Base-by-base conservation (phyloP, 2,797 vertebrate genomes). In the Manis pentadactyla region DNA sequence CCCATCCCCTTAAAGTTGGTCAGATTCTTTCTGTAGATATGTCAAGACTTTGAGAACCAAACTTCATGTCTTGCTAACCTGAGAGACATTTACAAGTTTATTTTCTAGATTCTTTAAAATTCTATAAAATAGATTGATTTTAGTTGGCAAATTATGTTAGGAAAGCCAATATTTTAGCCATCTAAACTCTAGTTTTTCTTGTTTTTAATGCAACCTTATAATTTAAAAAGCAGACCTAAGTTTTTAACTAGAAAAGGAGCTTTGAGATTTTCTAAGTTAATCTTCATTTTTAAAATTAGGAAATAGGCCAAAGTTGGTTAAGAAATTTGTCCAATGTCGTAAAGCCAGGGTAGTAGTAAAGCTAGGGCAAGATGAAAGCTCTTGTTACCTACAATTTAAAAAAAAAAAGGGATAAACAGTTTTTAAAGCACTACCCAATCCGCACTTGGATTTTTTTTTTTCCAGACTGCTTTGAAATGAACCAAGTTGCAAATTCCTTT, bases 381-480 rank as follows among this genome's bases (percentile, higher is more conserved):
- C 46, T 94, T 7, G 49, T 82, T 94, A 94, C 34, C n/a, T 90
- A 78, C 37, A 78, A 0, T 37, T 96, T 96, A 95, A 92, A 93
- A 69, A 84, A 87, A 66, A 73, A 95, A 92, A 94, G 89, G 85
- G 25, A 73, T 94, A 79, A 91, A 31, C 25, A 49, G 31, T 87
- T 95, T 96, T 94, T 87, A 46, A 97, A 89, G 74, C 73, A 97
- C 39, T 95, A 92, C 79, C 95, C 96, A 97, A 96, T 75, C 93
- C 10, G 42, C 95, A 96, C 93, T 94, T 97, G 97, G 97, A 86
- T 97, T 88, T 96, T 91, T 53, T 94, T 97, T 93, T 77, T 97
- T 96, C 93, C 97, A 97, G 97, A 98, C 97, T 97, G 96, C 97
- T 97, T 97, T 98, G 97, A 98, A 97, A 98, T 98, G 98, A 98